These are phyloP conservation scores for Gadus macrocephalus DNA, from an alignment of 2,113 vertebrate genomes.

Conservation along the genomic window DNA sequence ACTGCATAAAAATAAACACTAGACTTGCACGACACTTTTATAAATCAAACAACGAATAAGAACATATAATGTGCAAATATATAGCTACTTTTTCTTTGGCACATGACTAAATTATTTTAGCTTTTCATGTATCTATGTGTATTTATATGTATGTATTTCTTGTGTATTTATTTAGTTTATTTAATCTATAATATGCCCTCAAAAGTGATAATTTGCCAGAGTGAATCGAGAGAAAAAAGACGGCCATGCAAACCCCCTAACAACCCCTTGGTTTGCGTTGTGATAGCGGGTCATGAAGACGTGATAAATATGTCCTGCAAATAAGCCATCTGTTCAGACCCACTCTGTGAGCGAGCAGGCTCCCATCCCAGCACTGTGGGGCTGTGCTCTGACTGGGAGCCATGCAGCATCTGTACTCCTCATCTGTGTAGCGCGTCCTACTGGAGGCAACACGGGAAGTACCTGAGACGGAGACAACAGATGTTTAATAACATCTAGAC, in stretches of 20 bases:
- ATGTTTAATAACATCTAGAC: conserved; percentile 63
- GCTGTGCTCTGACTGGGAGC: conserved; percentile 37
- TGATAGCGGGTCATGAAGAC: conserved; percentile 52
- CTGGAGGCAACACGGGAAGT: conserved; percentile 47
- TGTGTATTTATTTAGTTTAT: neutral
- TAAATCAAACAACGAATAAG: too few relatives aligned
- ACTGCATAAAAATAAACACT: too few relatives aligned
- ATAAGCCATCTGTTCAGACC: conserved; percentile 55
- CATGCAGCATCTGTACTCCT: conserved; percentile 60
- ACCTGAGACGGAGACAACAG: conserved; percentile 62
- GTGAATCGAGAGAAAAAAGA: too few relatives aligned
- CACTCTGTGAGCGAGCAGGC: conserved; percentile 53
- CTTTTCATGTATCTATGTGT: conserved; percentile 6
- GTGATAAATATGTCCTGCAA: conserved; percentile 49
- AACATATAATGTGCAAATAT: too few relatives aligned
- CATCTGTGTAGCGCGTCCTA: conserved; percentile 57
- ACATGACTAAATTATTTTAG: too few relatives aligned
- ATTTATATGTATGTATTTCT: conserved; percentile 4
- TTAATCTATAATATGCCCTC: neutral
- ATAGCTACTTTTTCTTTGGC: too few relatives aligned
- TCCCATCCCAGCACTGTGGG: conserved; percentile 52
- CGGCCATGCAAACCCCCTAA: conserved; percentile 20
- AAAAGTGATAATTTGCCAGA: neutral
- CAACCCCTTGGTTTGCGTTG: conserved; percentile 13
- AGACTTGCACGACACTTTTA: too few relatives aligned